A percentile compares a stretch with the other conserved stretches of the same genome.
Evolutionary conservation across 1,140 invertebrate species (phyloP).

Genomic region (Drosophila navojoa): DNA sequence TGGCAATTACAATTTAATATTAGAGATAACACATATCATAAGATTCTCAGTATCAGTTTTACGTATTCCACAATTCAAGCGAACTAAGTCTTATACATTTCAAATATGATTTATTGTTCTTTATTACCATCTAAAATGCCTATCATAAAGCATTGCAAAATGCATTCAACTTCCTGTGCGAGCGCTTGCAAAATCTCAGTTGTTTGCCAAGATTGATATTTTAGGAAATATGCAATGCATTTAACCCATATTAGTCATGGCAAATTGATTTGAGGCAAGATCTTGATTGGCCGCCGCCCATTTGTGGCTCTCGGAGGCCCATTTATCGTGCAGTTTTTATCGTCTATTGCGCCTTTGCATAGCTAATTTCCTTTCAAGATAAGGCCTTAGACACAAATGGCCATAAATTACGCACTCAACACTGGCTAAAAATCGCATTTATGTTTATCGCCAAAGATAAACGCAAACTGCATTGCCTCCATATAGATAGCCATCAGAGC

Average conservation of each 20-base stretch:
- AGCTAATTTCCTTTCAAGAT: conserved; percentile 80
- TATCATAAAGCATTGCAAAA: not conserved
- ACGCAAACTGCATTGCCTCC: conserved; percentile 38
- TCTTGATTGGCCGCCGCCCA: conserved; percentile 35
- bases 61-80: no score
- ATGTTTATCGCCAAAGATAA: conserved; percentile 64
- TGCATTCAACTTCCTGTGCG: conserved; percentile 12
- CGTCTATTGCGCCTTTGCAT: conserved; percentile 35
- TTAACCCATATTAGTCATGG: conserved; percentile 71
- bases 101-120: no score
- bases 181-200: conserved; percentile 1
- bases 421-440: conserved; percentile 55
- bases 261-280: conserved; percentile 63
- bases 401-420: conserved; percentile 74
- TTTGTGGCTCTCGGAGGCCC: conserved; percentile 51
- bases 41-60: no score
- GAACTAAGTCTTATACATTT: no score
- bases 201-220: conserved; percentile 26
- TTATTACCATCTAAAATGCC: no score
- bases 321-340: conserved; percentile 57
- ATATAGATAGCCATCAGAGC: conserved; percentile 55
- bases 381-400: conserved; percentile 67
- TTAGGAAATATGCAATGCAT: conserved; percentile 57
- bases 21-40: no score
- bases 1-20: not conserved